These are phyloP conservation scores for Mythimna impura DNA, from an alignment of 2,888 invertebrate genomes.

Conservation along the genomic window DNA sequence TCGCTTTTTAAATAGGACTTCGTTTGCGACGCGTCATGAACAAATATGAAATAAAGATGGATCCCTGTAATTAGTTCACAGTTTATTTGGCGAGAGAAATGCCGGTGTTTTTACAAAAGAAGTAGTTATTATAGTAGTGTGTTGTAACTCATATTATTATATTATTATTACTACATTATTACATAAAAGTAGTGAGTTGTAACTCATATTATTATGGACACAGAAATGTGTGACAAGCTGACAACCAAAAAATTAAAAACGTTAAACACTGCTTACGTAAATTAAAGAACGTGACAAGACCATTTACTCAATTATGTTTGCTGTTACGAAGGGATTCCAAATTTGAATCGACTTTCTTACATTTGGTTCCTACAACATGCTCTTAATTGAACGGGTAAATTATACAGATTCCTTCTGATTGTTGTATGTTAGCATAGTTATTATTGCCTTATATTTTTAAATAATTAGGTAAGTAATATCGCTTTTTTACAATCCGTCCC, in stretches of 20 bases:
- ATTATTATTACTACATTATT: no score
- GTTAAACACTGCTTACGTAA: constrained; percentile 24
- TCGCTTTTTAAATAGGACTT: constrained; percentile 84
- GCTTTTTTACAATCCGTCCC: constrained; percentile 23
- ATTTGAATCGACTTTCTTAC: constrained; percentile 40
- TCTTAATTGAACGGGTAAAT: background rate
- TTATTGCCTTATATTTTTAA: constrained; percentile 1
- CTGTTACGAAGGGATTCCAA: constrained; percentile 31
- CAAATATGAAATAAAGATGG: constrained; percentile 72
- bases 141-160: no score
- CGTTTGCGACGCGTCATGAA: constrained; percentile 65
- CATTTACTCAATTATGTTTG: constrained; percentile 40
- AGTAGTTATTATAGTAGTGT: constrained; percentile 21
- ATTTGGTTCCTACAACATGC: constrained; percentile 7
- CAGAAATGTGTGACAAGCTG: constrained; percentile 38
- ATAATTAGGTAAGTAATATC: constrained; percentile 33
- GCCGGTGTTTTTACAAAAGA: constrained; percentile 23
- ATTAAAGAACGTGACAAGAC: constrained; percentile 44
- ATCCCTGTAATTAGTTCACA: constrained; percentile 55
- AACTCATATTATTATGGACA: constrained; percentile 16
- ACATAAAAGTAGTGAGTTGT: no score
- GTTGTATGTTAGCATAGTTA: background rate
- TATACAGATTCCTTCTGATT: no score
- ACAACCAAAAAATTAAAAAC: constrained; percentile 24
- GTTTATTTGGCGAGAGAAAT: constrained; percentile 23